Evolutionary conservation across 2,113 vertebrate genomes (phyloP).

Genomic region (Apodemus speciosus): DNA sequence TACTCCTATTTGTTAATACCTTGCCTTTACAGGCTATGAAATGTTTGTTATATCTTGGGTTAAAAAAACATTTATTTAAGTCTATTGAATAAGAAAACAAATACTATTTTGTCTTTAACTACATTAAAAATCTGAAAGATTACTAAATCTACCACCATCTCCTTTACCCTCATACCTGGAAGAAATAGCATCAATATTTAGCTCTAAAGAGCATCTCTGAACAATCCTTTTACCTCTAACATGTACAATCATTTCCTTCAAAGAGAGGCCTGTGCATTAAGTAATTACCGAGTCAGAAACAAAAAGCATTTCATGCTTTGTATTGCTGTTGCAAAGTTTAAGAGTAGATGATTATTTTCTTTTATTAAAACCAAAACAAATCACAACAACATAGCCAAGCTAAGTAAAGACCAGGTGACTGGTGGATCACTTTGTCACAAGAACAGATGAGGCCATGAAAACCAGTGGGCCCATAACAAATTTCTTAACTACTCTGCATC

Average conservation of each 20-base stretch:
- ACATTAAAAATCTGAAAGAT: conserved; percentile 11
- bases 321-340: not conserved
- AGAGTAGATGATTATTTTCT: not conserved
- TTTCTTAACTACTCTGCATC: not conserved
- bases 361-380: conserved; percentile 26
- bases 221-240: not conserved
- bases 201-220: not conserved
- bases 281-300: not conserved
- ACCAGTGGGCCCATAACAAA: not conserved
- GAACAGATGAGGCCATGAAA: not conserved
- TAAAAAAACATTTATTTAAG: conserved; percentile 40
- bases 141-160: not conserved
- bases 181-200: not conserved
- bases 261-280: not conserved
- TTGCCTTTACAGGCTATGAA: not conserved
- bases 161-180: not conserved
- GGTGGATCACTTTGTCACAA: not conserved
- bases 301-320: not conserved
- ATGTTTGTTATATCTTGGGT: not conserved
- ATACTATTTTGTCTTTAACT: not conserved
- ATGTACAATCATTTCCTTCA: not conserved
- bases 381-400: not conserved
- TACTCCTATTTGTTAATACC: not conserved
- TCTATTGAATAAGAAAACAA: not conserved
- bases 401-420: not conserved